These are phyloP conservation scores for Urocolius indicus DNA, from an alignment of 2,113 vertebrate species.

Conservation along the genomic window DNA sequence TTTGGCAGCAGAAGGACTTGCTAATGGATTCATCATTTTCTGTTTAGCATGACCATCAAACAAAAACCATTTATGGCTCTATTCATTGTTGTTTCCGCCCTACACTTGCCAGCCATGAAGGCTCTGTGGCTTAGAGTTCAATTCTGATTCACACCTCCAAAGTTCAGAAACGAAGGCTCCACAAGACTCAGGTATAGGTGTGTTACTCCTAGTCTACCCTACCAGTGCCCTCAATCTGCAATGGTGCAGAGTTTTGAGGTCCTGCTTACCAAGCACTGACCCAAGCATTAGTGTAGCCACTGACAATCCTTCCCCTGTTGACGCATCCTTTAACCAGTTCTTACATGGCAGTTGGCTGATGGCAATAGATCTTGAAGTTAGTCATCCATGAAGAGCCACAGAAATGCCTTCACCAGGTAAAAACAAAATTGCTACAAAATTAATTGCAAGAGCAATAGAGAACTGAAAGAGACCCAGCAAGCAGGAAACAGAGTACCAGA, in stretches of 20 bases:
- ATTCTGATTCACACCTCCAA: constrained; percentile 25
- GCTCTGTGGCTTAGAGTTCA: constrained; percentile 53
- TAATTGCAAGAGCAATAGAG: not conserved
- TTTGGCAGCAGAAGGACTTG: constrained; percentile 77
- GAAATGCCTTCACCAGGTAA: not conserved
- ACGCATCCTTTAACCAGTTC: not conserved
- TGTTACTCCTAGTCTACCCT: not conserved
- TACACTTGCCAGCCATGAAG: constrained; percentile 65
- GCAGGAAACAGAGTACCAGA: not conserved
- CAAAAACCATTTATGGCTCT: constrained; percentile 75
- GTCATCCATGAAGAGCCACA: not conserved
- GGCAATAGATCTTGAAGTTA: not conserved
- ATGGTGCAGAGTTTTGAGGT: not conserved
- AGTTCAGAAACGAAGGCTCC: not conserved
- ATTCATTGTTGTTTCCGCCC: constrained; percentile 71
- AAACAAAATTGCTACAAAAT: not conserved
- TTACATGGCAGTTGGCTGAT: not conserved
- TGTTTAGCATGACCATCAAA: constrained; percentile 74
- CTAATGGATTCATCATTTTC: constrained; percentile 80
- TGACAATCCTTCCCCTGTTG: not conserved
- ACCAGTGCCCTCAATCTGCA: not conserved
- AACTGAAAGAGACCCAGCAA: not conserved
- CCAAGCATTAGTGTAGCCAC: not conserved
- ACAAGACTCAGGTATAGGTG: not conserved
- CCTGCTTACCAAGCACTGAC: not conserved